Conservation (phyloP, 2,113 vertebrate species). For the Orientallactaga bullata region DNA sequence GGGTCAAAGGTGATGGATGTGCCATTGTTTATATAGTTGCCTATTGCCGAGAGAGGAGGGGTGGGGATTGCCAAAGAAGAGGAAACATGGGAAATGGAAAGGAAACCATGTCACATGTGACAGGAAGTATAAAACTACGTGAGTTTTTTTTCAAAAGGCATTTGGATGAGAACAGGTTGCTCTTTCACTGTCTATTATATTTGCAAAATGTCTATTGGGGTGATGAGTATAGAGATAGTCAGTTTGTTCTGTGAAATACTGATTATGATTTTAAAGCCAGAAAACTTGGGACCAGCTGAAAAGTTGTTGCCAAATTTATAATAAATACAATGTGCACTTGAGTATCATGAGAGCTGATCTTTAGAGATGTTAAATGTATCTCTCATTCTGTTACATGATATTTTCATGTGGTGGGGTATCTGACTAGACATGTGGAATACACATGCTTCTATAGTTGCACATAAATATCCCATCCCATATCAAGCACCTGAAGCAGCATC, state of each 20-base stretch:
- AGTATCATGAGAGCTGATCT: neutral
- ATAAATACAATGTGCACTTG: neutral
- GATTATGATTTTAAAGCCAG: neutral
- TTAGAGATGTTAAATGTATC: neutral
- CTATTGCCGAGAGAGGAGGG: neutral
- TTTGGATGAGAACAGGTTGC: neutral
- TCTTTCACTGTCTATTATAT: neutral
- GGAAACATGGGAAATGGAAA: neutral
- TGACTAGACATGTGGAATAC: neutral
- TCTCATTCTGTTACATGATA: neutral
- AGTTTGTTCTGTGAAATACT: neutral
- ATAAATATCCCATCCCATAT: neutral
- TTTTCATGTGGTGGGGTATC: neutral
- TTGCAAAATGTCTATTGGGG: neutral
- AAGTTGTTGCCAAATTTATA: neutral
- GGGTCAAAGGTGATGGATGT: fast-evolving
- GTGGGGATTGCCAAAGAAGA: neutral
- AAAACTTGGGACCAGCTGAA: neutral
- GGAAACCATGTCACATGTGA: neutral
- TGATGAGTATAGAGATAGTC: neutral
- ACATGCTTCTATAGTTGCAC: neutral
- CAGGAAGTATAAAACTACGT: neutral
- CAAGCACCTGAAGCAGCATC: neutral
- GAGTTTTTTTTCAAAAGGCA: neutral
- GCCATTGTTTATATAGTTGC: neutral